These are phyloP conservation scores for Petrophora chlorosata DNA, from an alignment of 2,888 invertebrate genomes.

Conservation along the genomic window DNA sequence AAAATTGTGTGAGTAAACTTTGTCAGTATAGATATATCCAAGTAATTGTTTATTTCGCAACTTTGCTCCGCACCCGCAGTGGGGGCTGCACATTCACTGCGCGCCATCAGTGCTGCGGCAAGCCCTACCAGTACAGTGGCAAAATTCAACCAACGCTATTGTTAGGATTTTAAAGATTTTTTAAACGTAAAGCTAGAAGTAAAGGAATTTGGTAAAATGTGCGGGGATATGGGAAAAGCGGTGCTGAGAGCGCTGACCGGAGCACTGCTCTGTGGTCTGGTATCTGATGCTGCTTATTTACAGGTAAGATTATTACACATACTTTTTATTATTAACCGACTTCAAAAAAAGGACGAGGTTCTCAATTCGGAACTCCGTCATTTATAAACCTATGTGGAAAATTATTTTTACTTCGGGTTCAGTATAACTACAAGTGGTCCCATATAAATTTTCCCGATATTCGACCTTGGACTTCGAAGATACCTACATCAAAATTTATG, in stretches of 20 bases:
- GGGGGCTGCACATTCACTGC: slow-evolving; percentile 30
- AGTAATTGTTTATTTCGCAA: slow-evolving; percentile 28
- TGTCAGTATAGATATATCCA: slow-evolving; percentile 21
- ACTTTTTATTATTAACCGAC: background rate
- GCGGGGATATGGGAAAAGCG: slow-evolving; percentile 79
- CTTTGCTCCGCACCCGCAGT: slow-evolving; percentile 16
- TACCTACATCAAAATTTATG: too few species aligned
- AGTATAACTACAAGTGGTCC: too few species aligned
- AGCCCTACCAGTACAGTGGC: slow-evolving; percentile 26
- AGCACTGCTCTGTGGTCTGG: slow-evolving; percentile 71
- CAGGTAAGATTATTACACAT: slow-evolving; percentile 54
- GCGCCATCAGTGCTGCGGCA: slow-evolving; percentile 27
- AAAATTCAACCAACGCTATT: slow-evolving; percentile 20
- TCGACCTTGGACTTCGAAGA: too few species aligned
- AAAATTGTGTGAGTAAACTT: slow-evolving; percentile 12
- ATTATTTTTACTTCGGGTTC: too few species aligned
- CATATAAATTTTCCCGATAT: too few species aligned
- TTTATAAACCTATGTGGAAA: too few species aligned
- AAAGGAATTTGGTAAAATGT: slow-evolving; percentile 54
- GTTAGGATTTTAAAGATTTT: slow-evolving; percentile 1
- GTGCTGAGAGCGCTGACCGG: slow-evolving; percentile 74
- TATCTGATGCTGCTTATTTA: slow-evolving; percentile 76
- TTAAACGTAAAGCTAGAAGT: slow-evolving; percentile 7
- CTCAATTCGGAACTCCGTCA: too few species aligned
- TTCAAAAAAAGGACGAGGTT: too few species aligned